Evolutionary conservation across 2,888 invertebrate genomes (phyloP).

Genomic region (Dysmachus trigonus): DNA sequence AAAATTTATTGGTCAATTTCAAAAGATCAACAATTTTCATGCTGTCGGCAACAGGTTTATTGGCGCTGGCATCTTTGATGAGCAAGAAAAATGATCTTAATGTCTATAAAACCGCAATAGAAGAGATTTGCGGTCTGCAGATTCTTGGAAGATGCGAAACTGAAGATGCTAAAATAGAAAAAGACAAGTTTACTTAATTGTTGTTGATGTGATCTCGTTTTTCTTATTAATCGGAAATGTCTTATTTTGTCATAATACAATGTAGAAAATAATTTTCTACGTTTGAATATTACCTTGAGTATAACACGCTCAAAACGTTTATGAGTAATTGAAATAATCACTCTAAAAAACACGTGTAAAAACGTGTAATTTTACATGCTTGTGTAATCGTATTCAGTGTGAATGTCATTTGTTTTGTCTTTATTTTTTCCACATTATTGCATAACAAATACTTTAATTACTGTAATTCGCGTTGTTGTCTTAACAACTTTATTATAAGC

Average conservation of each 20-base stretch:
- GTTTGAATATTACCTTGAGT: neutral
- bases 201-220: neutral
- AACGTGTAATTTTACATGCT: neutral
- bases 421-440: neutral
- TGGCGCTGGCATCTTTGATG: neutral
- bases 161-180: neutral
- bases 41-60: neutral
- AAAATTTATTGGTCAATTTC: neutral
- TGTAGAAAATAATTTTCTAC: neutral
- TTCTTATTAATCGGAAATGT: neutral
- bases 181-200: neutral
- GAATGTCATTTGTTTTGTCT: neutral
- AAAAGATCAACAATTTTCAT: neutral
- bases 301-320: neutral
- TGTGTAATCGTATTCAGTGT: neutral
- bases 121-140: neutral
- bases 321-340: neutral
- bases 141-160: neutral
- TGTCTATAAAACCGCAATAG: neutral
- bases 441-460: neutral
- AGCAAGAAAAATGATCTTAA: neutral
- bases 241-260: neutral
- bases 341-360: neutral
- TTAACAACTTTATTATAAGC: neutral
- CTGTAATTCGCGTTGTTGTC: neutral